Evolutionary conservation across 2,888 invertebrate species (phyloP).

Genomic region (Scelioninae gen. 1): DNA sequence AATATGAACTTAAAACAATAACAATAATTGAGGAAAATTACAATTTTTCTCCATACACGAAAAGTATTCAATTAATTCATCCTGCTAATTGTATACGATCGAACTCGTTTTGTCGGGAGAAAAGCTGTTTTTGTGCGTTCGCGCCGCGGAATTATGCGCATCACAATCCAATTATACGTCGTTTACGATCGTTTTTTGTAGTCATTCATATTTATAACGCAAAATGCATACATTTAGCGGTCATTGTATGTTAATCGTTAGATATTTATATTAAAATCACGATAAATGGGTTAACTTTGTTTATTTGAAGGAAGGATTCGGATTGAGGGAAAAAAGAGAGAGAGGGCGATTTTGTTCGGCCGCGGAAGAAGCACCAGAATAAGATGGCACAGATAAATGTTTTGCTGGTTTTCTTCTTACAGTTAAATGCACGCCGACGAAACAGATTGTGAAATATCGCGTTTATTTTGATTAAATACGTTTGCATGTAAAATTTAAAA

Average conservation of each 20-base stretch:
- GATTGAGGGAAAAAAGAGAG: constrained; percentile 21
- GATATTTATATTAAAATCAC: constrained; percentile 65
- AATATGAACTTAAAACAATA: not conserved
- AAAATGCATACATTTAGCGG: constrained; percentile 63
- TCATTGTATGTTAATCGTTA: constrained; percentile 67
- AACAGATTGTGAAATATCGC: constrained; percentile 15
- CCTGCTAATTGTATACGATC: constrained; percentile 62
- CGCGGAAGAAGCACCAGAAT: constrained; percentile 32
- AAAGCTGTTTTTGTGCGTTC: constrained; percentile 51
- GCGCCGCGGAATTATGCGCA: constrained; percentile 57
- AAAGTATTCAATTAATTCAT: constrained; percentile 60
- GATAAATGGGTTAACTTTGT: constrained; percentile 64
- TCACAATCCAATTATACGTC: constrained; percentile 66
- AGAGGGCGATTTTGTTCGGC: constrained; percentile 44
- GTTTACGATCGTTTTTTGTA: constrained; percentile 54
- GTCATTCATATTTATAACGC: constrained; percentile 67
- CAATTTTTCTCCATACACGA: not conserved
- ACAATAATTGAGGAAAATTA: not conserved
- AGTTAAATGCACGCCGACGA: constrained; percentile 35
- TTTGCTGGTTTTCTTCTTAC: constrained; percentile 39
- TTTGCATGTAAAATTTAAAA: constrained; percentile 1
- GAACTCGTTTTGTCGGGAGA: constrained; percentile 55
- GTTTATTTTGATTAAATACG: constrained; percentile 5
- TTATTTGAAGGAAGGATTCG: constrained; percentile 54
- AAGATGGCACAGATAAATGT: constrained; percentile 58